Evolutionary conservation across 2,797 vertebrate species (phyloP), one percentile per base, ranked within the genome.

Genomic region (Hydrolagus colliei): DNA sequence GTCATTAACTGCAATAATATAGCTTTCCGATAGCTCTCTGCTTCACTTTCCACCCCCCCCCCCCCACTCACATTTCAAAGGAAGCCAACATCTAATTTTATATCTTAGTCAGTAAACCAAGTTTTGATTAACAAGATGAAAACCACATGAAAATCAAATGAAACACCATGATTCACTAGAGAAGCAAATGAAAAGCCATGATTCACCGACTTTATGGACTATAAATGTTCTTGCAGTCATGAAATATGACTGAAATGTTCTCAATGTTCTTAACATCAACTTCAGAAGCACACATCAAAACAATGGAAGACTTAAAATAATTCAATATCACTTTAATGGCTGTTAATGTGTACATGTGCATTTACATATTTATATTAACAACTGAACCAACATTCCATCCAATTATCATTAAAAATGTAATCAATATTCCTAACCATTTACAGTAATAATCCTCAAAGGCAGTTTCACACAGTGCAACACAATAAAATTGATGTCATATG

Each of bases 1-100:
- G 68, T 65, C 79, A 86, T 86, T 86, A 86, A 85, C 67, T 13
- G 65, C 14, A 80, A 68, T 65, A 68, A 73, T 80, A n/a, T 72
- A 72, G 65, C 32, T 75, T 67, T 12, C 22, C 72, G 86, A 86
- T 32, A 65, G 32, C 11, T 78, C 75, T 16, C 20, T 35, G 59
- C 59, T 62, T 63, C 65, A 14, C 3, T 52, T 6, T 52, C 41
- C 41, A 3, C 16, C 12, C 12, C 3, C 22, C 13, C 16, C 12
- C 12, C 3, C 22, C 13, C 32, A 27, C 27, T 27, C 27, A 27
- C 41, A 41, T 16, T 41, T 74, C 32, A 59, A 73, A 67, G 5
- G 9, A 10, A 65, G 77, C 52, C n/a, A 27, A 72, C 41, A 72
- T 73, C 72, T 72, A 14, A 72, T 85, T 85, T 59, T 61, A 85